Percentiles rank a stretch among this genome's conserved stretches.
These are phyloP conservation scores for Oreonectes daqikongensis DNA, from an alignment of 2,797 vertebrate genomes.

Conservation along the genomic window DNA sequence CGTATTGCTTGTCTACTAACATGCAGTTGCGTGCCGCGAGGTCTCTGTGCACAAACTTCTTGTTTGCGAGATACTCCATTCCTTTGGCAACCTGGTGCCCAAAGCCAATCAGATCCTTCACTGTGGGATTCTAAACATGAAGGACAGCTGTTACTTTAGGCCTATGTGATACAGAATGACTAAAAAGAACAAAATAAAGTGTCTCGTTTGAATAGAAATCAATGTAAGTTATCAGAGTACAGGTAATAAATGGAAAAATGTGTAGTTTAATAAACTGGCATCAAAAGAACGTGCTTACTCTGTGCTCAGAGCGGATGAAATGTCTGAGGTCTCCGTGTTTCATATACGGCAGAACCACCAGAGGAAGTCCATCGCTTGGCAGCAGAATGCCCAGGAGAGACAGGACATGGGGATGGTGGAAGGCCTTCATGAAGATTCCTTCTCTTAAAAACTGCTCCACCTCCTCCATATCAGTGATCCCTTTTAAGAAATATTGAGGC, in stretches of 20 bases:
- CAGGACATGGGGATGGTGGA: slow-evolving; percentile 91
- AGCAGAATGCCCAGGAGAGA: slow-evolving; percentile 91
- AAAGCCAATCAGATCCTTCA: slow-evolving; percentile 95
- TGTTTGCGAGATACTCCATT: slow-evolving; percentile 96
- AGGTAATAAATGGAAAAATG: too few species aligned
- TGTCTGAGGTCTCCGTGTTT: slow-evolving; percentile 92
- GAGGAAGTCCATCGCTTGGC: slow-evolving; percentile 86
- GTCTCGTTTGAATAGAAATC: not conserved
- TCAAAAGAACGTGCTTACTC: slow-evolving; percentile 70
- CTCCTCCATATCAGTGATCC: slow-evolving; percentile 94
- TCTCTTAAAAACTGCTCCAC: slow-evolving; percentile 95
- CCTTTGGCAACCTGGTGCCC: slow-evolving; percentile 94
- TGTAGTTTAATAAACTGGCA: not conserved
- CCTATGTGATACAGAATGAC: too few species aligned
- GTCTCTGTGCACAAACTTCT: slow-evolving; percentile 97
- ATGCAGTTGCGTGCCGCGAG: slow-evolving; percentile 98
- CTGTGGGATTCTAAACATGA: slow-evolving; percentile 85
- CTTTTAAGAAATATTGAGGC: slow-evolving; percentile 66
- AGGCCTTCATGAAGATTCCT: slow-evolving; percentile 95
- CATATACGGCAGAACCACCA: slow-evolving; percentile 95
- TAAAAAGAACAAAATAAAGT: too few species aligned
- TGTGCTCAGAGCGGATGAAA: slow-evolving; percentile 89
- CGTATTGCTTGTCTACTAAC: slow-evolving; percentile 73
- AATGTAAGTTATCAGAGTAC: not conserved
- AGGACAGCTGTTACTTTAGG: too few species aligned